Evolutionary conservation across 1,140 invertebrate genomes (phyloP).

Genomic region (Saccostrea echinata): DNA sequence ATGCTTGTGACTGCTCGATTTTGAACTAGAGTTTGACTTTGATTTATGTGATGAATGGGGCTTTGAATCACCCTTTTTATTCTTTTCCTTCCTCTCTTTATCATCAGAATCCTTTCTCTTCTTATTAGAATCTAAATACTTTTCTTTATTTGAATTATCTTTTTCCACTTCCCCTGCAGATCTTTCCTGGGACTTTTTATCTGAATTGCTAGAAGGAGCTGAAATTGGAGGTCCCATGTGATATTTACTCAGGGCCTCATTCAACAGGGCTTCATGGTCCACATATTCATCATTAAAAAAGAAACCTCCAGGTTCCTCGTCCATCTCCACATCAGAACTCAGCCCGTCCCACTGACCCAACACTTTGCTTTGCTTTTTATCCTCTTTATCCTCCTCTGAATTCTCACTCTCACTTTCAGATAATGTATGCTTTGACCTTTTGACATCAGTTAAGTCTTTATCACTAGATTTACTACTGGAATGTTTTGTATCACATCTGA

Average conservation of each 20-base stretch:
- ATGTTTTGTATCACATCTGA: background rate
- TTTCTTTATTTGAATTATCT: background rate
- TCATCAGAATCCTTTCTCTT: background rate
- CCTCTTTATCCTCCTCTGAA: background rate
- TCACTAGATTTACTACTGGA: background rate
- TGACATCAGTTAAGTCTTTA: background rate
- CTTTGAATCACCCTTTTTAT: background rate
- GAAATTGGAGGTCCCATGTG: background rate
- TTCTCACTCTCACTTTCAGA: conserved; percentile 21
- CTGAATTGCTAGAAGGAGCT: background rate
- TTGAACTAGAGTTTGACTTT: conserved; percentile 30
- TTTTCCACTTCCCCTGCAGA: background rate
- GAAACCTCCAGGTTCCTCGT: conserved; percentile 3
- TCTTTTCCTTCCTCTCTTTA: background rate
- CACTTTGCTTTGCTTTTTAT: background rate
- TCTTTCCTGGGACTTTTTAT: conserved; percentile 2
- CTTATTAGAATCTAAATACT: conserved; percentile 2
- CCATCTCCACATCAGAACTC: background rate
- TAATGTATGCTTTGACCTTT: background rate
- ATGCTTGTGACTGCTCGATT: conserved; percentile 17
- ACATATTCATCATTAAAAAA: conserved; percentile 23
- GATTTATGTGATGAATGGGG: background rate
- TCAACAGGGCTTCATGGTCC: background rate
- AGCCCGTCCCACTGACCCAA: conserved; percentile 6
- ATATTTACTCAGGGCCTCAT: conserved; percentile 21